A percentile compares a stretch with the other conserved stretches of the same genome.
Evolutionary conservation across 2,888 invertebrate species (phyloP).

Genomic region (Fragum fragum): DNA sequence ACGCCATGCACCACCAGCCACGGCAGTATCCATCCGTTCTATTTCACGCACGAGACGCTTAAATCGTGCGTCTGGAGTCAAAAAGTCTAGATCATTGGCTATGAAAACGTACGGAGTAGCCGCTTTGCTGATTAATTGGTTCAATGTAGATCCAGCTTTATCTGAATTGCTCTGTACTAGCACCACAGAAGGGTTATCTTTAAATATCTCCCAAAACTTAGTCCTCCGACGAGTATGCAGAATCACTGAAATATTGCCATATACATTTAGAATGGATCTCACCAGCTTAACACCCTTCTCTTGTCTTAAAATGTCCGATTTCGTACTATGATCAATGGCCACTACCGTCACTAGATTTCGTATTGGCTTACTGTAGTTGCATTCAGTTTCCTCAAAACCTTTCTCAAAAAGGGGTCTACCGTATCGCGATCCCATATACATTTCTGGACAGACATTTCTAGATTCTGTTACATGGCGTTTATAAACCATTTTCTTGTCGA

Average conservation of each 20-base stretch:
- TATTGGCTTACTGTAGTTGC: constrained; percentile 40
- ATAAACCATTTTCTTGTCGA: constrained; percentile 20
- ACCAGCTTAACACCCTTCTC: constrained; percentile 9
- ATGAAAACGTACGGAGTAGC: constrained; percentile 79
- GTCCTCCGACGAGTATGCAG: background rate
- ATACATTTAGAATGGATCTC: background rate
- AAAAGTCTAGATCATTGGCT: constrained; percentile 70
- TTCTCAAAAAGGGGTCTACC: constrained; percentile 72
- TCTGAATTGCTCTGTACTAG: background rate
- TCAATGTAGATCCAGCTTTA: constrained; percentile 71
- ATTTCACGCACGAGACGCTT: constrained; percentile 80
- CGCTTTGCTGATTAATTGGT: constrained; percentile 66
- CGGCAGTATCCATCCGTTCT: constrained; percentile 66
- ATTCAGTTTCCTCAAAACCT: constrained; percentile 65
- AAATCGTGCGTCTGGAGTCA: constrained; percentile 74
- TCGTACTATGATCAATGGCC: background rate
- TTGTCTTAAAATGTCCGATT: background rate
- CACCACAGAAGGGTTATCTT: background rate
- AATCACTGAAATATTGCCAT: background rate
- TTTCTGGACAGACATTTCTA: constrained; percentile 66
- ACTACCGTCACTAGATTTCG: constrained; percentile 54
- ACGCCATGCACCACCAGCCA: constrained; percentile 78
- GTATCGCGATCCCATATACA: constrained; percentile 62
- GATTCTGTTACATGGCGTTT: constrained; percentile 20
- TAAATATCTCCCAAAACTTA: background rate